Conservation (phyloP, 2,888 invertebrate species). For the Gonocerus acuteangulatus region DNA sequence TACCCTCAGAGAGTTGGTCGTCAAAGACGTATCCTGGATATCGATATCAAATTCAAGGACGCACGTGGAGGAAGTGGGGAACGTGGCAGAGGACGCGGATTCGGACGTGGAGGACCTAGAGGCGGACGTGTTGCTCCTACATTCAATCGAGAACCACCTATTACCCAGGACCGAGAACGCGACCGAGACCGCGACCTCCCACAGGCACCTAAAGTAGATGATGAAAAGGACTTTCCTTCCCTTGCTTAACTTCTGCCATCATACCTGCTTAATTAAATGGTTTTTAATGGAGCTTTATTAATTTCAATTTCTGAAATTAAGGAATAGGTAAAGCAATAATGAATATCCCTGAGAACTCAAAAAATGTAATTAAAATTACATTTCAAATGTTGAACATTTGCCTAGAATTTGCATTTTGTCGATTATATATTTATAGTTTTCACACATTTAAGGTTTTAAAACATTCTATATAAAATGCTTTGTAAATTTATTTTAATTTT, state of each 20-base stretch:
- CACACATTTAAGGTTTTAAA: no score
- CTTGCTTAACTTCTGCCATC: conserved; percentile 47
- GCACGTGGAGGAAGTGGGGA: conserved; percentile 33
- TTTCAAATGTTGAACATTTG: background rate
- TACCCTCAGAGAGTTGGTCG: conserved; percentile 31
- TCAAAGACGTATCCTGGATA: conserved; percentile 36
- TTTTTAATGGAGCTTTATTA: no score
- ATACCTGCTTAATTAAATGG: no score
- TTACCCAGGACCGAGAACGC: background rate
- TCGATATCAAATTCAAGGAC: conserved; percentile 36
- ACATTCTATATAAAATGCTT: no score
- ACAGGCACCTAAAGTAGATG: conserved; percentile 81
- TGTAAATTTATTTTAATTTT: no score
- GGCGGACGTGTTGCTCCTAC: background rate
- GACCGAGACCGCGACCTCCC: background rate
- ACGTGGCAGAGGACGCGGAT: conserved; percentile 35
- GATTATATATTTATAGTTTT: no score
- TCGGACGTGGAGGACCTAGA: background rate
- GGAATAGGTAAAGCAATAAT: no score
- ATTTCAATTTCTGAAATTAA: no score
- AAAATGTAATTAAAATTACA: conserved; percentile 1
- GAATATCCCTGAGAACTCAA: background rate
- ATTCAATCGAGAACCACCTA: background rate
- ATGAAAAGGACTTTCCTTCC: conserved; percentile 91
- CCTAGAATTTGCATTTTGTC: no score